A percentile compares a stretch with the other conserved stretches of the same genome.
Evolutionary conservation across 2,888 invertebrate genomes (phyloP).

Genomic region (Bombylius major): DNA sequence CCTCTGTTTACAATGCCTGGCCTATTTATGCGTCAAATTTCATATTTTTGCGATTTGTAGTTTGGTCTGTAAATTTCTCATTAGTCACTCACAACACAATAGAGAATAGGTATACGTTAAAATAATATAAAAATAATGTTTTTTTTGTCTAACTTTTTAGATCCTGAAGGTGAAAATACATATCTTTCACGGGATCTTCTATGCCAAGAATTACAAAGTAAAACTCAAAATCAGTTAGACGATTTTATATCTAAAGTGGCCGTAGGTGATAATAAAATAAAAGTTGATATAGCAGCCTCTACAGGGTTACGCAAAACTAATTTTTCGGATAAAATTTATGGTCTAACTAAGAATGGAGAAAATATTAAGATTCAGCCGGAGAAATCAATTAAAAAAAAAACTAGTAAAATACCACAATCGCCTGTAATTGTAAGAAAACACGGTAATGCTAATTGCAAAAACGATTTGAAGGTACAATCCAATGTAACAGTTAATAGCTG

Average conservation of each 20-base stretch:
- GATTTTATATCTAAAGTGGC: constrained; percentile 25
- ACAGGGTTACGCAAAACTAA: constrained; percentile 60
- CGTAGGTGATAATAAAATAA: constrained; percentile 30
- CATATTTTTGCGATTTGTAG: too few species aligned
- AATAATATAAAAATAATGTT: not conserved
- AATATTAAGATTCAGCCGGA: constrained; percentile 18
- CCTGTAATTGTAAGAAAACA: constrained; percentile 30
- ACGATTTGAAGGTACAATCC: constrained; percentile 25
- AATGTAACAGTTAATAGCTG: constrained; percentile 27
- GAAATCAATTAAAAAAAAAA: constrained; percentile 33
- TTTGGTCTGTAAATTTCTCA: constrained; percentile 11
- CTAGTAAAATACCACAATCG: constrained; percentile 38
- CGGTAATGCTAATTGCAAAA: constrained; percentile 30
- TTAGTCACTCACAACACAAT: constrained; percentile 13
- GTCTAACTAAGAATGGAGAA: constrained; percentile 13
- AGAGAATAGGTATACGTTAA: too few species aligned
- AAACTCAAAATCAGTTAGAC: constrained; percentile 31
- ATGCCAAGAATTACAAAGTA: constrained; percentile 14
- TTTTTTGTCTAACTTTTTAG: too few species aligned
- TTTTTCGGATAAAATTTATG: constrained; percentile 49
- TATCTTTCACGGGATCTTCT: not conserved
- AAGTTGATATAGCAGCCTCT: constrained; percentile 52
- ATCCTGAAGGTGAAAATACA: not conserved
- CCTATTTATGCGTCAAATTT: too few species aligned
- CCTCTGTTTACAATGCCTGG: too few species aligned